phyloP scores from a whole-genome alignment of 2,888 invertebrate species.

The Rhyacophila evoluta region DNA sequence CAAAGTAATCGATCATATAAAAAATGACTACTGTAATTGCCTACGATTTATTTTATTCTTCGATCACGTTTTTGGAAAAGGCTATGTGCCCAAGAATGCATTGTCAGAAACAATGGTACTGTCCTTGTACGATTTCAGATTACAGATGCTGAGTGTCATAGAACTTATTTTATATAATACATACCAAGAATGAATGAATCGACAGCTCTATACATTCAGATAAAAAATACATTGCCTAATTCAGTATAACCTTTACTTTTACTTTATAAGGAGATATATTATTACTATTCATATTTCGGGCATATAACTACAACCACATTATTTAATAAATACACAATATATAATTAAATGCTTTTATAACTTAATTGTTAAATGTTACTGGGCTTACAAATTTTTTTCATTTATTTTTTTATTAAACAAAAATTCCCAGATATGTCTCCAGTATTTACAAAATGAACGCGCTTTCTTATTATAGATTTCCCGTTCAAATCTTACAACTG shows the following conservation, averaged over 20 bases:
- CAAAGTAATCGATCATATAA: not conserved
- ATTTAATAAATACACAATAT: too few relatives aligned
- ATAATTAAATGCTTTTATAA: too few relatives aligned
- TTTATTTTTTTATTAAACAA: too few relatives aligned
- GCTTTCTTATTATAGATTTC: too few relatives aligned
- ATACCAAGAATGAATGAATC: constrained; percentile 1
- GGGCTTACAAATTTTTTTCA: too few relatives aligned
- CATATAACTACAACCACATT: too few relatives aligned
- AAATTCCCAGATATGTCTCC: too few relatives aligned
- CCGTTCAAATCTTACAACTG: too few relatives aligned
- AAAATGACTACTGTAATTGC: not conserved
- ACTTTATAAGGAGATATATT: not conserved
- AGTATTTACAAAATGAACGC: too few relatives aligned
- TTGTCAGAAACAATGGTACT: constrained; percentile 28
- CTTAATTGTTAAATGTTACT: too few relatives aligned
- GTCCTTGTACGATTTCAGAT: constrained; percentile 40
- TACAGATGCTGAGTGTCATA: constrained; percentile 32
- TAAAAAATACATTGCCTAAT: constrained; percentile 1
- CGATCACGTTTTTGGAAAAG: not conserved
- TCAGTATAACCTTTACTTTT: not conserved
- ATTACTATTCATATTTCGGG: too few relatives aligned
- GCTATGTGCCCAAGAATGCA: not conserved
- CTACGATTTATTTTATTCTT: not conserved
- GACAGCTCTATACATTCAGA: not conserved
- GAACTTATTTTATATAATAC: constrained; percentile 11